These are phyloP conservation scores for Plumapathes pennacea DNA, from an alignment of 92 coral and sea anemone species.

Conservation along the genomic window DNA sequence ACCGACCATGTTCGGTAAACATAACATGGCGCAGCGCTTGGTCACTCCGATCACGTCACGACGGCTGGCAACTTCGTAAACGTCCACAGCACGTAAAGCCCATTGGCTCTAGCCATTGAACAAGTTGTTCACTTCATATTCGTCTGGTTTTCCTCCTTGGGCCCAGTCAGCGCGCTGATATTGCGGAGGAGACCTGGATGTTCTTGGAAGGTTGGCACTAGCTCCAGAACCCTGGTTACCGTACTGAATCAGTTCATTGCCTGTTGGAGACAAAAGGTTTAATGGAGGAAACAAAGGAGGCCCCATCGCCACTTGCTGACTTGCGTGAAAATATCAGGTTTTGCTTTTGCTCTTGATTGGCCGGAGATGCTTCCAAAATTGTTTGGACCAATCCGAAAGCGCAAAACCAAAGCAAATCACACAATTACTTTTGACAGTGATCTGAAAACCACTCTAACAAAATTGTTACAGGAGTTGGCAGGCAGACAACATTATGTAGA, in stretches of 20 bases:
- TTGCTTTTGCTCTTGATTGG: too few relatives aligned
- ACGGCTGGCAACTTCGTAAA: too few relatives aligned
- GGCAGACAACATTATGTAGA: too few relatives aligned
- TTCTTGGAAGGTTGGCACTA: constrained; percentile 31
- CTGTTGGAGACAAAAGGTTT: constrained; percentile 5
- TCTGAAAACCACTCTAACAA: too few relatives aligned
- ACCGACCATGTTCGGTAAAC: too few relatives aligned
- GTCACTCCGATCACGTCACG: too few relatives aligned
- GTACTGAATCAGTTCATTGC: constrained; percentile 80
- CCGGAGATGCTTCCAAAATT: too few relatives aligned
- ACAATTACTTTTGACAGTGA: too few relatives aligned
- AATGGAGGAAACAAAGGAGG: neutral
- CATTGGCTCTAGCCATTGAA: constrained; percentile 66
- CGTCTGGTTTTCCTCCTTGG: constrained; percentile 43
- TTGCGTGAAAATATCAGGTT: neutral
- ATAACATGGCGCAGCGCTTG: too few relatives aligned
- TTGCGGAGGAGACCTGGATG: constrained; percentile 40
- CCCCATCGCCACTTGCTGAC: neutral
- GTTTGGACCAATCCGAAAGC: too few relatives aligned
- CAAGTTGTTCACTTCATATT: constrained; percentile 70
- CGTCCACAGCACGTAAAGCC: neutral
- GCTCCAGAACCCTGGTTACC: constrained; percentile 53
- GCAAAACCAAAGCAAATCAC: too few relatives aligned
- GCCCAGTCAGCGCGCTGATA: constrained; percentile 75
- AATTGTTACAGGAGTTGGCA: too few relatives aligned